Percentiles rank a stretch among this genome's conserved stretches.
These are phyloP conservation scores for Sminthurides bifidus DNA, from an alignment of 1,140 invertebrate species.

Conservation along the genomic window DNA sequence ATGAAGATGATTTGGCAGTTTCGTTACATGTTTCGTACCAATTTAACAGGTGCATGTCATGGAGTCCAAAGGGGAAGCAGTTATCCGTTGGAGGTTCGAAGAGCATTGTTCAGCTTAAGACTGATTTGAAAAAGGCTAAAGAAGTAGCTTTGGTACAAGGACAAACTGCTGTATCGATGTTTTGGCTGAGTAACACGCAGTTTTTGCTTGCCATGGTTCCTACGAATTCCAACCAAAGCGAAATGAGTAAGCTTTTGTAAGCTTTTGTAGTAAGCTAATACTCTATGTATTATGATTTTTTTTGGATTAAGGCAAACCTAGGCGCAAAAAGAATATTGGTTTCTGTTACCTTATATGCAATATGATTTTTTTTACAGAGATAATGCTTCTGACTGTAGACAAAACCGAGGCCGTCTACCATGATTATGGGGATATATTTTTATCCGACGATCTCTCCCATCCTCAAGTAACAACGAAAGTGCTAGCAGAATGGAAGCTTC, in stretches of 20 bases:
- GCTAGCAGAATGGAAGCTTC: not conserved
- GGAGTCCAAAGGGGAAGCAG: slow-evolving; percentile 10
- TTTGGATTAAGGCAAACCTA: not conserved
- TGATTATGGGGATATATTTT: slow-evolving; percentile 3
- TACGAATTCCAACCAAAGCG: slow-evolving; percentile 1
- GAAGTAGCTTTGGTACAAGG: not conserved
- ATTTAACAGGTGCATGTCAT: not conserved
- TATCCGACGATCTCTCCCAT: not conserved
- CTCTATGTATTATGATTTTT: not conserved
- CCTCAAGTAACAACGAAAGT: not conserved
- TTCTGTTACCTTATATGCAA: not conserved
- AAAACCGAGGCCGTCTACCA: slow-evolving; percentile 2
- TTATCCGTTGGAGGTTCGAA: not conserved
- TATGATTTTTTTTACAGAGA: no score
- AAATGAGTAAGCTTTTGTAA: slow-evolving; percentile 2
- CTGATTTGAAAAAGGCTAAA: slow-evolving; percentile 4
- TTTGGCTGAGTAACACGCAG: not conserved
- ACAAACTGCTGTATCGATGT: not conserved
- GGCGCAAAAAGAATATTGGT: not conserved
- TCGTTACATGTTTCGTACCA: no score
- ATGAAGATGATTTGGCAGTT: not conserved
- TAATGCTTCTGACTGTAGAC: not conserved
- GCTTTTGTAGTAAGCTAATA: no score
- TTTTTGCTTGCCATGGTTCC: not conserved
- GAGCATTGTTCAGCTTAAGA: not conserved